These are phyloP conservation scores for Oscheius sp. DNA, from an alignment of 2,888 invertebrate species.

Conservation along the genomic window DNA sequence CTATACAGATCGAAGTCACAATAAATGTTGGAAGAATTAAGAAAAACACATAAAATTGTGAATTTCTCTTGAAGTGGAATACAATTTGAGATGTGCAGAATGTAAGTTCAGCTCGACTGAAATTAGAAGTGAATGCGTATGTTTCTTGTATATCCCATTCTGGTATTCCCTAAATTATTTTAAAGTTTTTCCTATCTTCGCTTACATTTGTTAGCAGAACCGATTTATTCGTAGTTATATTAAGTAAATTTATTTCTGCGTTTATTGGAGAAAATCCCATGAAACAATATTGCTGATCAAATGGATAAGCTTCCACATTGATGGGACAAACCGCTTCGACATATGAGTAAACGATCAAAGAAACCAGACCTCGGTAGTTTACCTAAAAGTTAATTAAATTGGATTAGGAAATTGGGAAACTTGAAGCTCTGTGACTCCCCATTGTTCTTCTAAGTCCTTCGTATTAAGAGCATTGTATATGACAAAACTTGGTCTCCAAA, in stretches of 20 bases:
- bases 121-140: background rate
- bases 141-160: constrained; percentile 7
- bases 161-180: constrained; percentile 3
- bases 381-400: background rate
- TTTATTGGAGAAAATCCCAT: no score
- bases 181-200: no score
- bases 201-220: no score
- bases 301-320: background rate
- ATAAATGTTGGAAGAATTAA: constrained; percentile 9
- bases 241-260: no score
- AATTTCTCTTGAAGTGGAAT: background rate
- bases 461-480: constrained; percentile 1
- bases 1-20: background rate
- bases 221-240: no score
- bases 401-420: background rate
- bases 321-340: background rate
- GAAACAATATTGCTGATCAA: constrained; percentile 7
- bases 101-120: background rate
- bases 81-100: background rate
- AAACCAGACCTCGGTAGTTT: background rate
- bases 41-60: constrained; percentile 1
- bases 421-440: background rate
- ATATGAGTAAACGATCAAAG: background rate
- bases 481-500: background rate
- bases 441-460: constrained; percentile 5